A percentile compares a stretch with the other conserved stretches of the same genome.
Conservation (phyloP, 2,113 vertebrate genomes). For the Chitala chitala region DNA sequence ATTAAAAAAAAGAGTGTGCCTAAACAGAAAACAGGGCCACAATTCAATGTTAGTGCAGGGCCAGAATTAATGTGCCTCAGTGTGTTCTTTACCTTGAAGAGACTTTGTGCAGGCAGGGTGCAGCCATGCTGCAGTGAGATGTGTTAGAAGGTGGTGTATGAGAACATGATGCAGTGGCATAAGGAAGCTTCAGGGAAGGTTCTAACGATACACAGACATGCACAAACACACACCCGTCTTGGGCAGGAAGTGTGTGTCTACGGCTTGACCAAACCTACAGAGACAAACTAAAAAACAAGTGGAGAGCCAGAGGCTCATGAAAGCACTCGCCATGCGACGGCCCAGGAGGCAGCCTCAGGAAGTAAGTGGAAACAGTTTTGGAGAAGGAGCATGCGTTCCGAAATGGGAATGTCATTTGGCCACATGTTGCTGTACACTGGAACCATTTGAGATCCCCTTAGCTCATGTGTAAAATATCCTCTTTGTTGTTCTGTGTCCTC, state of each 20-base stretch:
- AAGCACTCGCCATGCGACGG: neutral
- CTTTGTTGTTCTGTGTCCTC: conserved; percentile 38
- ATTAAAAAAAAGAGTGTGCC: neutral
- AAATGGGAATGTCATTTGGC: conserved; percentile 14
- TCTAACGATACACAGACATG: neutral
- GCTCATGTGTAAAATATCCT: conserved; percentile 47
- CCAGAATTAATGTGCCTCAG: too few relatives aligned
- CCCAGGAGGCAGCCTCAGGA: neutral
- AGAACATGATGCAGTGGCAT: too few relatives aligned
- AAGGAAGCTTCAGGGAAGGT: too few relatives aligned
- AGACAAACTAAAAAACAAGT: too few relatives aligned
- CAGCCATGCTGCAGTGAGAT: too few relatives aligned
- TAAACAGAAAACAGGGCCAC: too few relatives aligned
- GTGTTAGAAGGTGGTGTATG: too few relatives aligned
- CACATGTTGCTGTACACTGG: conserved; percentile 22
- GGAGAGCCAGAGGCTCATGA: neutral
- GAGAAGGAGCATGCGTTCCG: conserved; percentile 5
- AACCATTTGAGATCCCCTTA: conserved; percentile 40
- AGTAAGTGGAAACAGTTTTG: neutral
- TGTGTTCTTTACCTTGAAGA: too few relatives aligned
- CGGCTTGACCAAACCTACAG: too few relatives aligned
- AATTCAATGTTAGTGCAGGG: too few relatives aligned
- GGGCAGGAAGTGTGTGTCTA: too few relatives aligned
- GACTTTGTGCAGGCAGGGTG: too few relatives aligned
- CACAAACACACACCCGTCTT: neutral